Conservation (phyloP, 2,888 invertebrate genomes). For the Dynastes hyllus region DNA sequence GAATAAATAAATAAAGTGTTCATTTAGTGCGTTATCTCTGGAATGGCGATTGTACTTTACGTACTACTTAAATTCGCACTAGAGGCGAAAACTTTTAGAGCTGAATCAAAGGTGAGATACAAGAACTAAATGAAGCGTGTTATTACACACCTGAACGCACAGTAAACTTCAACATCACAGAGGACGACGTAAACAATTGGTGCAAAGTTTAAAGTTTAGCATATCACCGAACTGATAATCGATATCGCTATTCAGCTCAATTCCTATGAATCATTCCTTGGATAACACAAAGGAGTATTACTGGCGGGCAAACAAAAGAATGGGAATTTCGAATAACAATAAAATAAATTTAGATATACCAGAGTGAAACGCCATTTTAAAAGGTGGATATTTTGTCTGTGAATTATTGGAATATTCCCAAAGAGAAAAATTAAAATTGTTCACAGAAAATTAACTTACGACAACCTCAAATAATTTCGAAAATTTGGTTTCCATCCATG, state of each 20-base stretch:
- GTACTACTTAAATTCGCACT: slow-evolving; percentile 8
- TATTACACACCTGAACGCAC: slow-evolving; percentile 38
- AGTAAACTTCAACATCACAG: slow-evolving; percentile 1
- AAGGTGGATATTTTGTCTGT: too few species aligned
- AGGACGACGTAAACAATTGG: slow-evolving; percentile 25
- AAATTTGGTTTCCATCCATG: too few species aligned
- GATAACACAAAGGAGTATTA: slow-evolving; percentile 13
- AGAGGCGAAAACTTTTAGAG: not conserved
- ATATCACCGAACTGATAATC: slow-evolving; percentile 21
- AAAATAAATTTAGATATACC: not conserved
- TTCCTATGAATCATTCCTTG: slow-evolving; percentile 19
- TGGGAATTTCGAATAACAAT: not conserved
- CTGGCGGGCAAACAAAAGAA: not conserved
- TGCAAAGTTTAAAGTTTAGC: slow-evolving; percentile 21
- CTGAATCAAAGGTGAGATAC: slow-evolving; percentile 29
- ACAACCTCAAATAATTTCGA: too few species aligned
- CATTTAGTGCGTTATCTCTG: slow-evolving; percentile 30
- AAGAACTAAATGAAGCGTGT: slow-evolving; percentile 31
- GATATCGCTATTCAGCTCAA: slow-evolving; percentile 15
- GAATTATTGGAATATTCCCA: too few species aligned
- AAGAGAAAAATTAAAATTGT: too few species aligned
- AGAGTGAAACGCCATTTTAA: too few species aligned
- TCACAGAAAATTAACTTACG: too few species aligned
- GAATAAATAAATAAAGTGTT: slow-evolving; percentile 23
- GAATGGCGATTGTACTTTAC: slow-evolving; percentile 10